A percentile compares a stretch with the other conserved stretches of the same genome.
phyloP scores from a whole-genome alignment of 2,888 invertebrate genomes.

The Hecatera dysodea region DNA sequence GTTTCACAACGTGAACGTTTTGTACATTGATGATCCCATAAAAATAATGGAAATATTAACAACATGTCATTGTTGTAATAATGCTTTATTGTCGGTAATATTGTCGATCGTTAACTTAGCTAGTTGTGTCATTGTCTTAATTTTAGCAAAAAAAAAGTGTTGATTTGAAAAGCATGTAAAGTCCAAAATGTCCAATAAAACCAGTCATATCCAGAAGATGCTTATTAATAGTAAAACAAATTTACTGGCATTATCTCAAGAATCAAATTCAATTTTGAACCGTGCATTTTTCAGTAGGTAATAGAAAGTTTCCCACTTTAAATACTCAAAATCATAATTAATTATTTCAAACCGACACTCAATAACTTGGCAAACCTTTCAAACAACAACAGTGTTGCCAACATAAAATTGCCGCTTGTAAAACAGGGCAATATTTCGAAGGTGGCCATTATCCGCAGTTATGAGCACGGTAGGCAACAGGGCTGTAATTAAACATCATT shows the following conservation, averaged over 20 bases:
- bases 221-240: no score
- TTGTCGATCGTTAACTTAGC: slow-evolving; percentile 10
- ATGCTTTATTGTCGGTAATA: slow-evolving; percentile 31
- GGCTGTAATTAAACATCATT: slow-evolving; percentile 61
- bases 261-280: no score
- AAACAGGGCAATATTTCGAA: slow-evolving; percentile 53
- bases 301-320: no score
- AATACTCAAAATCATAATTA: no score
- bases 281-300: no score
- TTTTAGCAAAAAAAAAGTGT: slow-evolving; percentile 13
- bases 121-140: slow-evolving; percentile 30
- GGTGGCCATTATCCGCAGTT: slow-evolving; percentile 54
- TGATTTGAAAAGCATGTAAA: background rate
- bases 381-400: slow-evolving; percentile 48
- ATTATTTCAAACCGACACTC: background rate
- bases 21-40: slow-evolving; percentile 51
- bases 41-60: slow-evolving; percentile 55
- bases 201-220: no score
- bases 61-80: slow-evolving; percentile 49
- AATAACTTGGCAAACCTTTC: slow-evolving; percentile 31
- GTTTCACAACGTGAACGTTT: slow-evolving; percentile 35
- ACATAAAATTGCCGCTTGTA: slow-evolving; percentile 43
- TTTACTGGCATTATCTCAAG: no score
- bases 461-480: slow-evolving; percentile 20
- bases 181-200: no score